Evolutionary conservation across 1,140 invertebrate species (phyloP).

Genomic region (Eulimnadia texana): DNA sequence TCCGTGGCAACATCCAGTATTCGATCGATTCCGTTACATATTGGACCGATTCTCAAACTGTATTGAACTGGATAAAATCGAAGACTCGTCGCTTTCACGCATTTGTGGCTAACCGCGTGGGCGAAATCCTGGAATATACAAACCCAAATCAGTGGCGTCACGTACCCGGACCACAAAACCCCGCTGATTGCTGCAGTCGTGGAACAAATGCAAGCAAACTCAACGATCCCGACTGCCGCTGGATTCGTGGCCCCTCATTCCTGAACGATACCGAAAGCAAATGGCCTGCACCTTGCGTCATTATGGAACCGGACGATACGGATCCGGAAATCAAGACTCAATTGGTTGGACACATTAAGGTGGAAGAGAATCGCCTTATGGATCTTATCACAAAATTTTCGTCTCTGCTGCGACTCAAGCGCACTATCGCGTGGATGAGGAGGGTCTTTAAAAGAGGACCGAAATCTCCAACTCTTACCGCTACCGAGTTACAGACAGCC

Average conservation of each 20-base stretch:
- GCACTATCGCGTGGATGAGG: no score
- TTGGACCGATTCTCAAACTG: background rate
- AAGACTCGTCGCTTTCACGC: background rate
- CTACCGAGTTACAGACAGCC: background rate
- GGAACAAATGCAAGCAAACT: background rate
- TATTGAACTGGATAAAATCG: background rate
- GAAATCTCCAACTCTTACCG: background rate
- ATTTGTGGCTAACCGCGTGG: background rate
- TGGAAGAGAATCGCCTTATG: background rate
- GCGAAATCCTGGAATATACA: background rate
- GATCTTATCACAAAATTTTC: background rate
- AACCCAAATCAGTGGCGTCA: conserved; percentile 4
- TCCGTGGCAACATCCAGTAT: background rate
- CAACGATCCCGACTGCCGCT: background rate
- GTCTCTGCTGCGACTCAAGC: background rate
- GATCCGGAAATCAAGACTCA: background rate
- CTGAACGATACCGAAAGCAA: background rate
- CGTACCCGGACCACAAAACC: background rate
- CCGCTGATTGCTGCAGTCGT: conserved; percentile 2
- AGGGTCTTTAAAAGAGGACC: no score
- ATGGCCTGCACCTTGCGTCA: background rate
- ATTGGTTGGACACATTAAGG: background rate
- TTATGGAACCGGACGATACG: background rate
- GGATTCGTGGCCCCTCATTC: conserved; percentile 18
- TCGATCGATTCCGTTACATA: background rate